Evolutionary conservation across 2,113 vertebrate species (phyloP).

Genomic region (Aleadryas rufinucha): DNA sequence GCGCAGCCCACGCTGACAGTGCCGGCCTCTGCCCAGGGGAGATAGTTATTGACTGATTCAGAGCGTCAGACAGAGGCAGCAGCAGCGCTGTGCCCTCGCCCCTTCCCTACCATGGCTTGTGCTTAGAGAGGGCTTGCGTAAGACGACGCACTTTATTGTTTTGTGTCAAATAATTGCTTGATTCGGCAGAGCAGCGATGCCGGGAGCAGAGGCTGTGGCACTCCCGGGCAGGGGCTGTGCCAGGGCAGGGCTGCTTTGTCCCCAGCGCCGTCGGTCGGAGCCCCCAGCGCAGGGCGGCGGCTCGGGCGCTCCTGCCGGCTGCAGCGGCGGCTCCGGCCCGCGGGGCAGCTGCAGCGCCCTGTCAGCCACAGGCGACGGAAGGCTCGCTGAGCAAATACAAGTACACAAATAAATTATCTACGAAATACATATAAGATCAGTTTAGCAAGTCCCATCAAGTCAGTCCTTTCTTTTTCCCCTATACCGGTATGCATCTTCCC

Average conservation of each 20-base stretch:
- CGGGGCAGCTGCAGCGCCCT: too few species aligned
- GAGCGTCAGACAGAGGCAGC: neutral
- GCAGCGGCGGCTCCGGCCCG: rapidly evolving
- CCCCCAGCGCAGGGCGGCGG: rapidly evolving
- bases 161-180: rapidly evolving
- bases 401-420: neutral
- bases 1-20: rapidly evolving
- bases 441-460: neutral
- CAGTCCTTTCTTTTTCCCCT: neutral
- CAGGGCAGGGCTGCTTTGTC: too few species aligned
- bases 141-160: rapidly evolving
- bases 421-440: neutral
- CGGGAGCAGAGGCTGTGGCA: neutral
- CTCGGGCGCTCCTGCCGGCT: neutral
- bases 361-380: neutral
- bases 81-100: neutral
- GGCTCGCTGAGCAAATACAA: neutral
- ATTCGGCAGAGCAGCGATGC: rapidly evolving
- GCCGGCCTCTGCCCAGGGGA: neutral
- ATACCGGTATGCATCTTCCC: neutral
- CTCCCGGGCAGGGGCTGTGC: neutral
- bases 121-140: rapidly evolving
- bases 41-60: neutral
- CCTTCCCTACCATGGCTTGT: neutral
- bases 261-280: rapidly evolving